These are phyloP conservation scores for Odontothrips loti DNA, from an alignment of 2,888 invertebrate species.

Conservation along the genomic window DNA sequence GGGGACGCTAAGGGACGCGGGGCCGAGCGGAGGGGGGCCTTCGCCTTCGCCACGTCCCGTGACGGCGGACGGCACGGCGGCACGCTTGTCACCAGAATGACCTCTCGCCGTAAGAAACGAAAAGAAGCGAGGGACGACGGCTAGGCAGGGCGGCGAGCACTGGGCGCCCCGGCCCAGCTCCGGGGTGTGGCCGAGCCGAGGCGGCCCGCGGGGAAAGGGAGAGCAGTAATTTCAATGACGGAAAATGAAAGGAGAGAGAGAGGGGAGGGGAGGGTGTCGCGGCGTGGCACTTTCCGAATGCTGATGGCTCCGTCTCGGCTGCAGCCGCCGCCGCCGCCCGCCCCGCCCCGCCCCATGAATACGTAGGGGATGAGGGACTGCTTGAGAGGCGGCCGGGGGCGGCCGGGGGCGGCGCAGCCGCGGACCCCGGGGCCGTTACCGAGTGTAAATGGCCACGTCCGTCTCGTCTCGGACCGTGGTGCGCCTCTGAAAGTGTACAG, in stretches of 20 bases:
- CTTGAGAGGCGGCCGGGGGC: background rate
- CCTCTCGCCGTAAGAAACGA: constrained; percentile 21
- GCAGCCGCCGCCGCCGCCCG: background rate
- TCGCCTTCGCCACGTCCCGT: background rate
- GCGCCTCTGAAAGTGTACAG: no score
- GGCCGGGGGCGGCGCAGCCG: background rate
- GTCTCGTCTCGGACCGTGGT: no score
- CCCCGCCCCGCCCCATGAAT: background rate
- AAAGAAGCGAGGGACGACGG: background rate
- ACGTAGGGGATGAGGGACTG: background rate
- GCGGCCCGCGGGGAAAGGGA: background rate
- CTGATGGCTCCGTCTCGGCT: constrained; percentile 2
- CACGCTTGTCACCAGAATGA: constrained; percentile 23
- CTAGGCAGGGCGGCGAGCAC: background rate
- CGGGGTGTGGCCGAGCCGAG: no score
- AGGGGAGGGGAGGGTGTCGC: background rate
- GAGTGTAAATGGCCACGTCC: no score
- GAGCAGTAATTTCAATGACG: constrained; percentile 20
- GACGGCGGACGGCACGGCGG: background rate
- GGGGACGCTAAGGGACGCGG: background rate
- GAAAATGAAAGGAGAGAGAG: constrained; percentile 3
- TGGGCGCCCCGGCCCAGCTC: no score
- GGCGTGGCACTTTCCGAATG: constrained; percentile 6
- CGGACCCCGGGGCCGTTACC: background rate
- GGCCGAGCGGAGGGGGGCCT: background rate